A percentile compares a stretch with the other conserved stretches of the same genome.
Conservation (phyloP, 2,888 invertebrate species). For the Selenia dentaria region DNA sequence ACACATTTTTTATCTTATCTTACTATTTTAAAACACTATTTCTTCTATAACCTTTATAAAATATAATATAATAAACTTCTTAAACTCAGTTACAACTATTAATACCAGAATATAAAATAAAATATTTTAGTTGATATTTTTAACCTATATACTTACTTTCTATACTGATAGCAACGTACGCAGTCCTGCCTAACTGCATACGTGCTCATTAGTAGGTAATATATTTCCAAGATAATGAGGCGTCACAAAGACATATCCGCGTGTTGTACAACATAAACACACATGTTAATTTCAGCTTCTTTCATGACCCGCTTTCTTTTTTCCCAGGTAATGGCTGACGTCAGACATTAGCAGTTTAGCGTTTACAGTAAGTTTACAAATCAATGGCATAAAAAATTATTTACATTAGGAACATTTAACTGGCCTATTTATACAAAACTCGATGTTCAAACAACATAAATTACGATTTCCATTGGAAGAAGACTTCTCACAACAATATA, state of each 20-base stretch:
- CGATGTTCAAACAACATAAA: too few relatives aligned
- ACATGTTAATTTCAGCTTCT: conserved; percentile 15
- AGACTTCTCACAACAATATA: conserved; percentile 60
- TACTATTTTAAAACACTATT: too few relatives aligned
- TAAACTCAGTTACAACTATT: too few relatives aligned
- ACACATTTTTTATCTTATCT: too few relatives aligned
- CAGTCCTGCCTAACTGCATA: too few relatives aligned
- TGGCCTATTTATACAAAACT: not conserved
- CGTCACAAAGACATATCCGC: conserved; percentile 4
- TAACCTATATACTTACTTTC: too few relatives aligned
- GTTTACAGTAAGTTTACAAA: conserved; percentile 31
- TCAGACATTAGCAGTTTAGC: conserved; percentile 19
- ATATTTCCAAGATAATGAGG: conserved; percentile 7
- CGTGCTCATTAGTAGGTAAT: not conserved
- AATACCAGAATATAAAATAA: too few relatives aligned
- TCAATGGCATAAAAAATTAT: not conserved
- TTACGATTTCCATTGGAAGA: conserved; percentile 43
- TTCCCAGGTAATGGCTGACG: conserved; percentile 40
- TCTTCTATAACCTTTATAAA: too few relatives aligned
- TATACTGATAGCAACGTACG: too few relatives aligned
- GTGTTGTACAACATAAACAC: not conserved
- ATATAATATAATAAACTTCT: too few relatives aligned
- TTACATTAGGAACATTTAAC: conserved; percentile 3
- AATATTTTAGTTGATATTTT: too few relatives aligned
- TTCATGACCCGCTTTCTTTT: conserved; percentile 28